phyloP scores from a whole-genome alignment of 2,888 invertebrate genomes.

The Chrysina gloriosa region DNA sequence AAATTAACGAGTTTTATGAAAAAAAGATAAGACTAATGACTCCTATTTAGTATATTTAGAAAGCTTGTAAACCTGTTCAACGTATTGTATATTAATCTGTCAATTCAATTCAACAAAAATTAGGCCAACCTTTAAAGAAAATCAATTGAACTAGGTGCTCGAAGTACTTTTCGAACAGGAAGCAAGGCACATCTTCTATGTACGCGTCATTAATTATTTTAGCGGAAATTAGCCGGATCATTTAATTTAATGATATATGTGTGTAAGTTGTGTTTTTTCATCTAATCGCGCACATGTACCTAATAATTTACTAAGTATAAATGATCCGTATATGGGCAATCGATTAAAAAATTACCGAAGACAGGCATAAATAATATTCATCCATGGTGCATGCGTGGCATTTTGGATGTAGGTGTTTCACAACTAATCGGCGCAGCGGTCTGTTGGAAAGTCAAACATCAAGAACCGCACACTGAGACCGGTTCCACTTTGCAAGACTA shows the following conservation, averaged over 20 bases:
- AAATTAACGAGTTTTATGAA: no score
- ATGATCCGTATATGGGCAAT: neutral
- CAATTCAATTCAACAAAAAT: no score
- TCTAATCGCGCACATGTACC: neutral
- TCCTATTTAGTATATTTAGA: no score
- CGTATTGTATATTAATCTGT: no score
- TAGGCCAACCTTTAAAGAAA: neutral
- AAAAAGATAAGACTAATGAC: no score
- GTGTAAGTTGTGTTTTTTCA: neutral
- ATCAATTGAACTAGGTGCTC: neutral
- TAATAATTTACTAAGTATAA: slow-evolving; percentile 20
- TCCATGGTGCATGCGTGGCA: slow-evolving; percentile 44
- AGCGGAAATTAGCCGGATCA: neutral
- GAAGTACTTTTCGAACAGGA: neutral
- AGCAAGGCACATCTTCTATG: neutral
- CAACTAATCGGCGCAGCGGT: slow-evolving; percentile 52
- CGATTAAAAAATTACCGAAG: slow-evolving; percentile 28
- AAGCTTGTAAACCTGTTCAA: no score
- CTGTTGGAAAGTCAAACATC: slow-evolving; percentile 41
- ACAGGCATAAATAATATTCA: slow-evolving; percentile 29
- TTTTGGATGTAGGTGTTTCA: slow-evolving; percentile 53
- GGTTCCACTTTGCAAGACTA: slow-evolving; percentile 49
- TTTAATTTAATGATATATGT: slow-evolving; percentile 4
- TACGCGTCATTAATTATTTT: slow-evolving; percentile 6
- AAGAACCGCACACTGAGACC: slow-evolving; percentile 56